Percentiles rank a stretch among this genome's conserved stretches.
Conservation (phyloP, 2,113 vertebrate genomes). For the mouse (Mus musculus) region DNA sequence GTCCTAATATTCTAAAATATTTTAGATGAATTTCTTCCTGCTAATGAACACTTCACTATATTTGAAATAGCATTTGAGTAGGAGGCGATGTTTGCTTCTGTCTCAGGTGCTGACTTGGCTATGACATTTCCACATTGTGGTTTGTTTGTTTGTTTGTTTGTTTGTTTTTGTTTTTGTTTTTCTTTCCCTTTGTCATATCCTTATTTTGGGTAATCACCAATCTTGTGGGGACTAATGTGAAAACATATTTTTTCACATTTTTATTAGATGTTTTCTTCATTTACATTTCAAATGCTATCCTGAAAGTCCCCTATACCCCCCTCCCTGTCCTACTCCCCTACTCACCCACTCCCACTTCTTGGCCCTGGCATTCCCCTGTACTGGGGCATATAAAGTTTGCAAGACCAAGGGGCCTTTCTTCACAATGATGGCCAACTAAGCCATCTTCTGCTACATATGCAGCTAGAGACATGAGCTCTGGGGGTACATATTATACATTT, state of each 20-base stretch:
- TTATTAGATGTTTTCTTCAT: too few species aligned
- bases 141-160: too few species aligned
- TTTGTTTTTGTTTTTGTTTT: slow-evolving; percentile 12
- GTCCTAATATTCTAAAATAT: not conserved
- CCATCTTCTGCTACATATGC: too few species aligned
- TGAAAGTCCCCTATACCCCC: too few species aligned
- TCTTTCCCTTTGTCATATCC: not conserved
- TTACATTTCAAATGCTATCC: too few species aligned
- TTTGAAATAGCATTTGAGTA: slow-evolving; percentile 38
- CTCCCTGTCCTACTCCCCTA: too few species aligned
- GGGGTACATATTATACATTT: slow-evolving; percentile 56
- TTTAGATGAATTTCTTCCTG: not conserved
- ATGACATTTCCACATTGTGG: slow-evolving; percentile 63
- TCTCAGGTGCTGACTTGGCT: slow-evolving; percentile 56
- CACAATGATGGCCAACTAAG: too few species aligned
- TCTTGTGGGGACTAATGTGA: slow-evolving; percentile 47
- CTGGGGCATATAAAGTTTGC: too few species aligned
- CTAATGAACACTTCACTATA: not conserved
- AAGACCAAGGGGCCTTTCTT: too few species aligned
- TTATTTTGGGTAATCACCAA: slow-evolving; percentile 61
- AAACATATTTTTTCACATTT: not conserved
- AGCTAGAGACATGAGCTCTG: too few species aligned
- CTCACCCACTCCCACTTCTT: too few species aligned
- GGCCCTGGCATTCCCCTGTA: too few species aligned
- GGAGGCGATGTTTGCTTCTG: slow-evolving; percentile 28